Base-by-base conservation (phyloP, 2,888 invertebrate species). In the Molorchus minor region DNA sequence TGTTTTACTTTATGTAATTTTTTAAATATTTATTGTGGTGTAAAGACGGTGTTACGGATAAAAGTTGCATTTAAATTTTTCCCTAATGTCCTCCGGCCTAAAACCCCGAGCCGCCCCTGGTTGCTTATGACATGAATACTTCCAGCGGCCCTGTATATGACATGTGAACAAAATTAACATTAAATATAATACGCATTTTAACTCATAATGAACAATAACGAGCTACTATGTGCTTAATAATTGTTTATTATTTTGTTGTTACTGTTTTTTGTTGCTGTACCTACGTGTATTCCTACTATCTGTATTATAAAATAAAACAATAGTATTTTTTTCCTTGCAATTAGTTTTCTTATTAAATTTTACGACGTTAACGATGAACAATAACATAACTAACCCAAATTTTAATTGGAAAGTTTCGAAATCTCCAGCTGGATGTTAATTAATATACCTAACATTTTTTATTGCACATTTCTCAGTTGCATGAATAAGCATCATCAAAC, bases 381-480 rank as follows among this genome's bases (percentile, higher is more conserved):
- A 36, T 38, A 29, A 38, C 19, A 19, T 46, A 46, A 49, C 49
- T 38, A 49, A 49, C 49, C 49, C 25, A 49, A 49, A 49, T 49
- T 38, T 38, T 49, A 49, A 53, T 53, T 53, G 33, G 20, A 25
- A 8, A 25, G 43, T 53, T 43, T 41, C 43, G 41, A 53, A 53
- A 53, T 44, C n/a, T n/a, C n/a, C n/a, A n/a, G n/a, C n/a, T n/a
- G n/a, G n/a, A n/a, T n/a, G n/a, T n/a, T n/a, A n/a, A n/a, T n/a
- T n/a, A n/a, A n/a, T n/a, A n/a, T n/a, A n/a, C n/a, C n/a, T n/a
- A n/a, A n/a, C n/a, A n/a, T n/a, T n/a, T n/a, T n/a, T n/a, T n/a
- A n/a, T n/a, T n/a, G n/a, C n/a, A n/a, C n/a, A n/a, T n/a, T n/a
- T n/a, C n/a, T n/a, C n/a, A n/a, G n/a, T n/a, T n/a, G n/a, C n/a